Base-by-base conservation (phyloP, 2,113 vertebrate species). In the Gasterosteus nipponicus region DNA sequence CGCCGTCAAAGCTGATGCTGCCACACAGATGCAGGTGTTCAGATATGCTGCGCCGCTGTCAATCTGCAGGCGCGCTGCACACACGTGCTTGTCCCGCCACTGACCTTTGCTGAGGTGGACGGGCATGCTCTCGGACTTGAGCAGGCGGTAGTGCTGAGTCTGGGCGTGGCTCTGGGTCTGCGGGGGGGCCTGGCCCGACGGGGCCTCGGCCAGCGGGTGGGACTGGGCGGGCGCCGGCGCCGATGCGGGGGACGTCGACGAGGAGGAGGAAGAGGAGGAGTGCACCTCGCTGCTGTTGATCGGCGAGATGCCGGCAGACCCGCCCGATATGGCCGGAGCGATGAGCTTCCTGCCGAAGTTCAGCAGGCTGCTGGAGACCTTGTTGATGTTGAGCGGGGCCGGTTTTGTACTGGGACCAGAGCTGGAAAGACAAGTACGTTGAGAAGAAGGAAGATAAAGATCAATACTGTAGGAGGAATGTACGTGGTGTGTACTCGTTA, bases 71-170 rank as follows among this genome's bases (percentile, higher is more conserved):
- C 19, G 64, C 73, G 33, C 22, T 26, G 22, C 22, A 26, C 1
- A 26, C 22, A 26, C 22, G 22, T 33, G 41, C 10, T 16, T 1
- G 35, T 42, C 6, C 31, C 4, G 16, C 42, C 41, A 12, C 93
- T 92, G 92, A 99, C 98, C 97, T 98, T 96, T 99, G 90, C 95
- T 95, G 75, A 99, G 93, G 3, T 98, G 96, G 62, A 98, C 96
- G 0, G 98, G 98, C 96, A 99, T 96, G 93, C 98, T 99, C 89
- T 99, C 98, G 0, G 98, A 99, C 80, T 99, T 99, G 90, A 99
- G 94, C 91, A 99, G 92, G 51, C 97, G 96, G 73, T 96, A 95
- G 72, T 96, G 94, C 68, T 93, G 94, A 57, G 83, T 86, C 67
- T 92, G 94, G 7, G 64, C n/a, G 39, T 88, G 88, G 16, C 77